Conservation (phyloP, 2,113 vertebrate species). For the Lophura nycthemera region DNA sequence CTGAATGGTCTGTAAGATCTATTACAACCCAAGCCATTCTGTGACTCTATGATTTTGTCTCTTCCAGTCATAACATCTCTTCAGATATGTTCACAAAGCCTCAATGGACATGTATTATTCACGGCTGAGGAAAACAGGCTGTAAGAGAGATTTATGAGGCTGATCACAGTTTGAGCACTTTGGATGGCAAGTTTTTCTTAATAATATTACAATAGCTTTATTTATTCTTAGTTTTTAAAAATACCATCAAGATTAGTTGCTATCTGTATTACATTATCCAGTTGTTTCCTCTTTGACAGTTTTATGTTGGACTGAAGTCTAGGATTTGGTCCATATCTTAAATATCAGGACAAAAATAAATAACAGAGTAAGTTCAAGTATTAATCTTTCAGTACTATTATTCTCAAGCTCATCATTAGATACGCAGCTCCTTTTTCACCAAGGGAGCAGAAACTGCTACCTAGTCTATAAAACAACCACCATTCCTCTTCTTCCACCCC, state of each 20-base stretch:
- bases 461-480: neutral
- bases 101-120: neutral
- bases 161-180: neutral
- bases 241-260: neutral
- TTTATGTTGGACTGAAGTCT: neutral
- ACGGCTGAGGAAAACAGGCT: neutral
- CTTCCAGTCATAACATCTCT: neutral
- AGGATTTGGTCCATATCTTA: neutral
- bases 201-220: neutral
- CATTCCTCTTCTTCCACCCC: neutral
- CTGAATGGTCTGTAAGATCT: neutral
- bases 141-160: neutral
- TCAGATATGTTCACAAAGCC: neutral
- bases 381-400: neutral
- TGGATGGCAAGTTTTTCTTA: neutral
- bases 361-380: neutral
- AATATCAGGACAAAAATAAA: neutral
- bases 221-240: slow-evolving; percentile 6
- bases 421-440: neutral
- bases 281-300: neutral
- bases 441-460: neutral
- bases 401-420: neutral
- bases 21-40: neutral
- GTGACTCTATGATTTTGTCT: neutral
- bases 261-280: neutral